Conservation (phyloP, 2,888 invertebrate genomes). For the Anarsia innoxiella region DNA sequence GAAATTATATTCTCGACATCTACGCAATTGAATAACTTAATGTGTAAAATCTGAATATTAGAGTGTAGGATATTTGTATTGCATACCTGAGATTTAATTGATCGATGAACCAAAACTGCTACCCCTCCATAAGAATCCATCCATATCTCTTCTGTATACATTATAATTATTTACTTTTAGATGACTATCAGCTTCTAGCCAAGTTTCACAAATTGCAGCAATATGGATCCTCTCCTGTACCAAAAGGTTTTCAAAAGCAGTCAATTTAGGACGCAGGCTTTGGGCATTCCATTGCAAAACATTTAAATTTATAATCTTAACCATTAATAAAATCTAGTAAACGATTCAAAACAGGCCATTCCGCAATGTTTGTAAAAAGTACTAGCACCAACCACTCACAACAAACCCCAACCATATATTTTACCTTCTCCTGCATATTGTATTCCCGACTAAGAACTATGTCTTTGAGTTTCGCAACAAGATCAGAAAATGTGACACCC, state of each 20-base stretch:
- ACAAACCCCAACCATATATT: neutral
- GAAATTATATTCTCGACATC: no score
- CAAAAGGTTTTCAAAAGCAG: constrained; percentile 5
- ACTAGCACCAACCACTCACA: constrained; percentile 4
- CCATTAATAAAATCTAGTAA: constrained; percentile 4
- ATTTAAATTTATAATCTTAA: constrained; percentile 6
- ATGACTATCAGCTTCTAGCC: constrained; percentile 6
- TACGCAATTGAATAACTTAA: neutral
- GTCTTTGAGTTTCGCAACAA: neutral
- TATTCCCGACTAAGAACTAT: neutral
- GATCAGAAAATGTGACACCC: neutral
- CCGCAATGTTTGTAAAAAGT: neutral
- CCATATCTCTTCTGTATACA: constrained; percentile 9
- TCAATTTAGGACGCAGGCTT: constrained; percentile 8
- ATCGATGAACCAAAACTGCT: constrained; percentile 11
- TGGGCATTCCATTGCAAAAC: constrained; percentile 11
- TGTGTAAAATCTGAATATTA: constrained; percentile 2
- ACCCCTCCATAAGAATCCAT: constrained; percentile 11
- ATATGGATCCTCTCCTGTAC: constrained; percentile 10
- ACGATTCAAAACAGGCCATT: constrained; percentile 3
- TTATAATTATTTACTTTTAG: constrained; percentile 11
- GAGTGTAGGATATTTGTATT: constrained; percentile 9
- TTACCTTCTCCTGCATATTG: neutral
- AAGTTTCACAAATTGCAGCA: constrained; percentile 3
- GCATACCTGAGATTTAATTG: constrained; percentile 3